Evolutionary conservation across 2,113 vertebrate species (phyloP).

Genomic region (Triplophysa tibetana): DNA sequence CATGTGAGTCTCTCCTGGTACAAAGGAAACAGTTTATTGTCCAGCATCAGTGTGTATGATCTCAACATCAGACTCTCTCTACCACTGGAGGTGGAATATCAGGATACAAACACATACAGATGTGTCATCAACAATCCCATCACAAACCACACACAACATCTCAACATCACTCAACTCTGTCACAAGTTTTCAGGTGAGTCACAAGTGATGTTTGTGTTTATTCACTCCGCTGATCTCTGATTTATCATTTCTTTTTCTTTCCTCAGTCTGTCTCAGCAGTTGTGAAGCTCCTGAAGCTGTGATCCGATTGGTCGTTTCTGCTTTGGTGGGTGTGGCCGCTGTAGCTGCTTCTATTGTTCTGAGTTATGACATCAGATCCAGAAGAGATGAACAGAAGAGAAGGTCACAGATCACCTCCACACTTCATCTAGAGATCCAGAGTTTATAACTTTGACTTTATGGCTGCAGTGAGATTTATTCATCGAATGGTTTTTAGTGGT

Average conservation of each 20-base stretch:
- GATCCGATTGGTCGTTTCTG: constrained; percentile 9
- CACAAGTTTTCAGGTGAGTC: neutral
- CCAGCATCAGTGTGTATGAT: too few species aligned
- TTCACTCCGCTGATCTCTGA: neutral
- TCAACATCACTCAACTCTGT: neutral
- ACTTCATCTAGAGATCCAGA: neutral
- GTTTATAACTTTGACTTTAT: neutral
- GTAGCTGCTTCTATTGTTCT: neutral
- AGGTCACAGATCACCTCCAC: neutral
- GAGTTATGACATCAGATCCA: neutral
- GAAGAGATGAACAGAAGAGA: neutral
- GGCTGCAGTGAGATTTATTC: neutral
- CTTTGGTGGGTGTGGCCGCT: neutral
- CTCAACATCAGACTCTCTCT: neutral
- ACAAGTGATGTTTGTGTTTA: neutral
- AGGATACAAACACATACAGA: neutral
- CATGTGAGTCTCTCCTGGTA: neutral
- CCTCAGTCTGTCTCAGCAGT: neutral
- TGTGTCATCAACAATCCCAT: neutral
- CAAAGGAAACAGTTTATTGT: constrained; percentile 11
- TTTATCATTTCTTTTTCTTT: too few species aligned
- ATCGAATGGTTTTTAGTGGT: too few species aligned
- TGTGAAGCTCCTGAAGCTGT: neutral
- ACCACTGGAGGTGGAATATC: neutral
- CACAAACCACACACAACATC: neutral